A percentile compares a stretch with the other conserved stretches of the same genome.
These are phyloP conservation scores for Coelinius sp. DNA, from an alignment of 2,888 invertebrate species.

Conservation along the genomic window DNA sequence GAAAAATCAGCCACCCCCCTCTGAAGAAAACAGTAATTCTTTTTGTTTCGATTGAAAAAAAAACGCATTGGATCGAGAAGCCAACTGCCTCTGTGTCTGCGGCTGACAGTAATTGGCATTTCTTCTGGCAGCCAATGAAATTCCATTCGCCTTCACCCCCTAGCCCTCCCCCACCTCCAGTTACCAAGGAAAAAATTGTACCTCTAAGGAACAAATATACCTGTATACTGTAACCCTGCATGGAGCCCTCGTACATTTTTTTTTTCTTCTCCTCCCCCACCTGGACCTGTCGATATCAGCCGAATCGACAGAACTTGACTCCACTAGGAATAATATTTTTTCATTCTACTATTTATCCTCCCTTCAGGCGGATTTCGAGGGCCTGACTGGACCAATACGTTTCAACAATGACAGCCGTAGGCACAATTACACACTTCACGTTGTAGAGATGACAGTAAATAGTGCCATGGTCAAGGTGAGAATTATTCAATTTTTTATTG, in stretches of 20 bases:
- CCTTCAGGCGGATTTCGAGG: constrained; percentile 89
- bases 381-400: constrained; percentile 90
- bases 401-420: constrained; percentile 92
- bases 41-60: constrained; percentile 18
- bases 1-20: constrained; percentile 34
- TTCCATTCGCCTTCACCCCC: constrained; percentile 50
- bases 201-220: constrained; percentile 1
- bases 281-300: constrained; percentile 21
- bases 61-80: constrained; percentile 34
- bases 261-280: background rate
- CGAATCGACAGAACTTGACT: constrained; percentile 10
- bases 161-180: background rate
- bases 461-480: constrained; percentile 92
- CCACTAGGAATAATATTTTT: constrained; percentile 7
- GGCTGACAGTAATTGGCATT: constrained; percentile 67
- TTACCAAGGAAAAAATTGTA: background rate
- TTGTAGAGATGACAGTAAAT: constrained; percentile 94
- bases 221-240: constrained; percentile 10
- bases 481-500: background rate
- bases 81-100: constrained; percentile 54
- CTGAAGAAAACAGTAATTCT: constrained; percentile 33
- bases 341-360: constrained; percentile 12
- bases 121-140: constrained; percentile 57
- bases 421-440: constrained; percentile 90
- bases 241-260: constrained; percentile 4